Evolutionary conservation across 2,797 vertebrate genomes (phyloP).

Genomic region (Dendrocincla tyrannina): DNA sequence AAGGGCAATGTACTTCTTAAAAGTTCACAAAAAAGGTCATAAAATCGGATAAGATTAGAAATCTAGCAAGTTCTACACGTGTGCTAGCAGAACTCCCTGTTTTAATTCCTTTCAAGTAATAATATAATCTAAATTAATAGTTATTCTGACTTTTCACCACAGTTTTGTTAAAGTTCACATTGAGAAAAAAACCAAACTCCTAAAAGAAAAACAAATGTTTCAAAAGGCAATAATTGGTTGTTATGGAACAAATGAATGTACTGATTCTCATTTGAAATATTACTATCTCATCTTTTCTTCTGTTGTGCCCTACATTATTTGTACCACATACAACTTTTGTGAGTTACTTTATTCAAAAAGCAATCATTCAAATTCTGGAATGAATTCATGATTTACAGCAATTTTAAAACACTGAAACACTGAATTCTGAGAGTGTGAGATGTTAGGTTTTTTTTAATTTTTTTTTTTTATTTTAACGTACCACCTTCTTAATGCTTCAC

Average conservation of each 20-base stretch:
- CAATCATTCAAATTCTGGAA: neutral
- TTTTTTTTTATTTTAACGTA: neutral
- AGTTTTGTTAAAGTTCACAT: neutral
- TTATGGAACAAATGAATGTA: neutral
- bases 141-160: neutral
- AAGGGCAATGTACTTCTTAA: neutral
- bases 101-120: neutral
- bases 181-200: neutral
- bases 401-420: neutral
- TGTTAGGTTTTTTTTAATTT: fast-evolving
- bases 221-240: neutral
- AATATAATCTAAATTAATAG: neutral
- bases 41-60: neutral
- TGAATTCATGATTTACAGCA: neutral
- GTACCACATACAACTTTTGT: neutral
- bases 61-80: neutral
- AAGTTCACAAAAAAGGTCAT: neutral
- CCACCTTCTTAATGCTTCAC: neutral
- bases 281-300: neutral
- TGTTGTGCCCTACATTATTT: neutral
- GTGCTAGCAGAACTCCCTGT: neutral
- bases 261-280: neutral
- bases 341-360: neutral
- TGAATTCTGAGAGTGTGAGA: neutral
- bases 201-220: neutral